These are phyloP conservation scores for Phenganax subtilis DNA, from an alignment of 92 coral and sea anemone genomes.

Conservation along the genomic window DNA sequence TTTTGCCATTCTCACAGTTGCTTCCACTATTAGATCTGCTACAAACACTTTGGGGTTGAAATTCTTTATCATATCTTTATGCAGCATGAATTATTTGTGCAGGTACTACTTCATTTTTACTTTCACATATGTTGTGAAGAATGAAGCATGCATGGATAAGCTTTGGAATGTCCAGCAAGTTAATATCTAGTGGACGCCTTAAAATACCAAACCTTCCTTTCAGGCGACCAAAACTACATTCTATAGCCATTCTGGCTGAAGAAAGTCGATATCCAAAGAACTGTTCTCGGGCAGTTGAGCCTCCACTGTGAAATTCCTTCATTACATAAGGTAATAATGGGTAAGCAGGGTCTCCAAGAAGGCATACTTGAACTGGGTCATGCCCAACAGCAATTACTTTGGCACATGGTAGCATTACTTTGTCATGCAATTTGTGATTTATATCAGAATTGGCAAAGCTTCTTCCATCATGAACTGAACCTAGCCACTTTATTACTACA, in stretches of 20 bases:
- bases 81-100: slow-evolving; percentile 16
- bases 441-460: neutral
- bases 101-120: slow-evolving; percentile 29
- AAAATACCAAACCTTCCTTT: slow-evolving; percentile 16
- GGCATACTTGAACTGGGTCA: slow-evolving; percentile 4
- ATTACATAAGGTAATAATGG: slow-evolving; percentile 1
- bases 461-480: neutral
- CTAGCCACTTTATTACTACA: slow-evolving; percentile 5
- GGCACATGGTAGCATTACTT: neutral
- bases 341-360: slow-evolving; percentile 3
- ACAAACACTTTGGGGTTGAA: slow-evolving; percentile 25
- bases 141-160: slow-evolving; percentile 32
- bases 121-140: slow-evolving; percentile 39
- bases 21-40: too few species aligned
- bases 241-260: slow-evolving; percentile 8
- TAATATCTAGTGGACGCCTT: slow-evolving; percentile 7
- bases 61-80: slow-evolving; percentile 36
- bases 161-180: neutral
- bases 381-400: slow-evolving; percentile 2
- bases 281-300: slow-evolving; percentile 16
- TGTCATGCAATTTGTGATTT: neutral
- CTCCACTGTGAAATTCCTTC: slow-evolving; percentile 9
- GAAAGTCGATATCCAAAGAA: slow-evolving; percentile 23
- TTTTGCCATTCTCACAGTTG: too few species aligned
- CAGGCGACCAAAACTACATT: slow-evolving; percentile 18